Base-by-base conservation (phyloP, 2,113 vertebrate species). In the Spermophilus dauricus region DNA sequence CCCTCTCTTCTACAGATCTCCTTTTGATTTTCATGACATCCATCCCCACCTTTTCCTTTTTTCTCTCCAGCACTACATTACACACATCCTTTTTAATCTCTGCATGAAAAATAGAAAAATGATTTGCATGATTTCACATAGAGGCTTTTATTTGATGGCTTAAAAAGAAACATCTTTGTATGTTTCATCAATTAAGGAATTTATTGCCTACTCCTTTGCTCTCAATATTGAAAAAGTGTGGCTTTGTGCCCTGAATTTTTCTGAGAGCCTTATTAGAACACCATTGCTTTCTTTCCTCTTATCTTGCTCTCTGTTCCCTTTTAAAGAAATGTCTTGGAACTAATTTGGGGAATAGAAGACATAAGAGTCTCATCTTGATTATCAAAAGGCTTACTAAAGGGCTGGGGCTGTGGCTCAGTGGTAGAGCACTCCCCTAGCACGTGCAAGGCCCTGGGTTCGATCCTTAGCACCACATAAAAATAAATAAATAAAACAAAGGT, bases 171-270 rank as follows among this genome's bases (percentile, higher is more conserved):
- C 28, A 70, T 53, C 58, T 76, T 93, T 22, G 37, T 67, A 80
- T 80, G 45, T 84, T 80, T 91, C 32, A 96, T 61, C 72, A 92
- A 13, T 75, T 82, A 86, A 89, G 26, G 28, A 78, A 86, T 84
- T 48, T 87, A 24, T 73, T 61, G 20, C 26, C 30, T 6, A 93
- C 6, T 81, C 14, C 11, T 93, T n/a, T 73, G 42, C 56, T 24
- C 11, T 86, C 32, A 48, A 13, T 86, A 34, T 22, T 90, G 30
- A 53, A 89, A 22, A 51, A 94, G 34, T 28, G 4, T 91, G 39
- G 18, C 10, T 12, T 18, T n/a, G 18, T 91, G 30, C 53, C 30
- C 53, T 89, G 53, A 91, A 48, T 70, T 78, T 91, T 84, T 77
- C 51, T 70, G 51, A 67, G 48, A 86, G 77, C 26, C 45, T 72